phyloP scores from a whole-genome alignment of 2,113 vertebrate genomes.

The Mus spicilegus region DNA sequence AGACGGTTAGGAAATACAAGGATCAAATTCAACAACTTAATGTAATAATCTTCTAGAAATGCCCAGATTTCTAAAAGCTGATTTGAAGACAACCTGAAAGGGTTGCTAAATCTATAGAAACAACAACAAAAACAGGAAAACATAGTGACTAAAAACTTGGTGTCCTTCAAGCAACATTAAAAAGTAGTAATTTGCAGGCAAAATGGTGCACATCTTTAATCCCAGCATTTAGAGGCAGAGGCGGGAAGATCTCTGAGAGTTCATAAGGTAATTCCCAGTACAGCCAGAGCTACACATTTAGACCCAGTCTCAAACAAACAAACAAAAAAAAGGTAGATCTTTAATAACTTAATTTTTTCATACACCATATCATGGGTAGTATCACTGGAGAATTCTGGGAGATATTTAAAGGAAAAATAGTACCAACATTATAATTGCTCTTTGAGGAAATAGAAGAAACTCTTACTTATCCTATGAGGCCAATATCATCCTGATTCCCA shows the following conservation, averaged over 20 bases:
- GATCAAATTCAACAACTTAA: background rate
- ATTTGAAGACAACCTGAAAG: conserved; percentile 2
- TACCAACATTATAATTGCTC: background rate
- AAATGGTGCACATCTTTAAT: background rate
- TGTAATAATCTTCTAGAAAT: conserved; percentile 23
- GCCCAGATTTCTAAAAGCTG: background rate
- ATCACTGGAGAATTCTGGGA: background rate
- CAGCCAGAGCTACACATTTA: background rate
- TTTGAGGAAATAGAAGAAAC: conserved; percentile 12
- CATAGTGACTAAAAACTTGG: background rate
- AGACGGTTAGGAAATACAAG: background rate
- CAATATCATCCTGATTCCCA: background rate
- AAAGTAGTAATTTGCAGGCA: background rate
- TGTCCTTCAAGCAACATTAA: background rate
- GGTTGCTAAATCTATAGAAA: conserved; percentile 17
- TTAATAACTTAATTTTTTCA: conserved; percentile 14
- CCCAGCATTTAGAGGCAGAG: background rate
- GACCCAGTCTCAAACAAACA: background rate
- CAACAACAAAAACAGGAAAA: background rate
- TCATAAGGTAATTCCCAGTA: background rate
- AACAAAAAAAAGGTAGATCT: no score
- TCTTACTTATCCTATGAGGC: background rate
- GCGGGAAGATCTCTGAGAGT: background rate
- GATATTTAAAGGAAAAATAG: conserved; percentile 38
- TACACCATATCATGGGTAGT: background rate